phyloP scores from a whole-genome alignment of 2,113 vertebrate species.

The Gavialis gangeticus region DNA sequence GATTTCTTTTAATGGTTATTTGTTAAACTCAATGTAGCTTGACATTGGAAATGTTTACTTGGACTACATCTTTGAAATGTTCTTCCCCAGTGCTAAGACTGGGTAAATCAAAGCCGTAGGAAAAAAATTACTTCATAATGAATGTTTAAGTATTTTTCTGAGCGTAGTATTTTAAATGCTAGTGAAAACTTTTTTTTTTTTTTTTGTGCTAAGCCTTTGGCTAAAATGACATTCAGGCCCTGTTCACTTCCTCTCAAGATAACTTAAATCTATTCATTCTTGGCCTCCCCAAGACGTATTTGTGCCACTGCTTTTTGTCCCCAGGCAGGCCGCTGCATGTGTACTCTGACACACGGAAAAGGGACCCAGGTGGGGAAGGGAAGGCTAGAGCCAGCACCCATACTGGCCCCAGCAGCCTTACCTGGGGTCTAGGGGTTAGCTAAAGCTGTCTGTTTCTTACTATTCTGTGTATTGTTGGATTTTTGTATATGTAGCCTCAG shows the following conservation, averaged over 20 bases:
- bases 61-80: slow-evolving; percentile 18
- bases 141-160: slow-evolving; percentile 36
- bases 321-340: too few relatives aligned
- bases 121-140: not conserved
- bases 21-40: not conserved
- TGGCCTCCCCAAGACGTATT: accelerated
- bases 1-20: not conserved
- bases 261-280: not conserved
- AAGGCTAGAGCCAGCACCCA: too few relatives aligned
- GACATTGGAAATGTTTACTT: slow-evolving; percentile 19
- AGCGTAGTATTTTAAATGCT: slow-evolving; percentile 55
- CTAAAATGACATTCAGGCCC: not conserved
- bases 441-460: not conserved
- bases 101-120: slow-evolving; percentile 25
- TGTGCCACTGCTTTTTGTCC: too few relatives aligned
- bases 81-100: slow-evolving; percentile 34
- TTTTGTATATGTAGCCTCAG: not conserved
- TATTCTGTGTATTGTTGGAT: not conserved
- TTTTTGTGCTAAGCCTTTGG: not conserved
- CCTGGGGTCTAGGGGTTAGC: not conserved
- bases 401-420: too few relatives aligned
- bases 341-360: too few relatives aligned
- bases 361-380: too few relatives aligned
- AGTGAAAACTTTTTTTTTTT: slow-evolving; percentile 28
- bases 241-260: not conserved